Evolutionary conservation across 1,140 invertebrate genomes (phyloP).

Genomic region (Drosophila pectinifera): DNA sequence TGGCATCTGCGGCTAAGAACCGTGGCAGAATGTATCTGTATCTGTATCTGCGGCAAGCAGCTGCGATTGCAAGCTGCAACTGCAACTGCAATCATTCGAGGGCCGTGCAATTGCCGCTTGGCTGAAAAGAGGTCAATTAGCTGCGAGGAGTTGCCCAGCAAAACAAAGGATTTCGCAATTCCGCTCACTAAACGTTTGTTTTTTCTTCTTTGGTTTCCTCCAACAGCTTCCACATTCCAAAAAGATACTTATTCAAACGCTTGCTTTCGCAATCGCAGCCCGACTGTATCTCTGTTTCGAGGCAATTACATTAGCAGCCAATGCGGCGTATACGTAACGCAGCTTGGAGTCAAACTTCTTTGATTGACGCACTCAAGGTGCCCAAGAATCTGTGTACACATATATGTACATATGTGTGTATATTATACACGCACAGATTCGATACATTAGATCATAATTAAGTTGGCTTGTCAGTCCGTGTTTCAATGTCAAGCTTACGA

Average conservation of each 20-base stretch:
- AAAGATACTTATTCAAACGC: slow-evolving; percentile 41
- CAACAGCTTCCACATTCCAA: slow-evolving; percentile 50
- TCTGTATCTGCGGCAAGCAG: slow-evolving; percentile 41
- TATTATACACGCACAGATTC: slow-evolving; percentile 1
- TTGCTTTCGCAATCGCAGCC: slow-evolving; percentile 33
- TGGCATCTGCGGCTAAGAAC: slow-evolving; percentile 66
- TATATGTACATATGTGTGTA: too few relatives aligned
- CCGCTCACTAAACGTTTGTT: slow-evolving; percentile 36
- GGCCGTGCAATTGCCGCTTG: slow-evolving; percentile 79
- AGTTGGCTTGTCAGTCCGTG: slow-evolving; percentile 31
- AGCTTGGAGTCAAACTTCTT: slow-evolving; percentile 42
- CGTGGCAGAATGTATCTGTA: slow-evolving; percentile 48
- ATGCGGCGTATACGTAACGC: slow-evolving; percentile 49
- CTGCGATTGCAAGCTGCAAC: slow-evolving; percentile 22
- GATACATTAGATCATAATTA: slow-evolving; percentile 47
- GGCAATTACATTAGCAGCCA: slow-evolving; percentile 43
- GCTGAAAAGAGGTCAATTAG: slow-evolving; percentile 81
- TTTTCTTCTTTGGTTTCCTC: not conserved
- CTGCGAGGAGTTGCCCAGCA: slow-evolving; percentile 46
- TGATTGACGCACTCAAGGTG: slow-evolving; percentile 48
- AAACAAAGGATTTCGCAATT: slow-evolving; percentile 52
- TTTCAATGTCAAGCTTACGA: slow-evolving; percentile 43
- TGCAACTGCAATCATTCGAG: slow-evolving; percentile 52
- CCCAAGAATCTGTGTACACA: slow-evolving; percentile 14
- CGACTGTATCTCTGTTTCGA: slow-evolving; percentile 30